Evolutionary conservation across 2,888 invertebrate species (phyloP), one percentile per base, ranked within the genome.

Genomic region (Eledone cirrhosa): DNA sequence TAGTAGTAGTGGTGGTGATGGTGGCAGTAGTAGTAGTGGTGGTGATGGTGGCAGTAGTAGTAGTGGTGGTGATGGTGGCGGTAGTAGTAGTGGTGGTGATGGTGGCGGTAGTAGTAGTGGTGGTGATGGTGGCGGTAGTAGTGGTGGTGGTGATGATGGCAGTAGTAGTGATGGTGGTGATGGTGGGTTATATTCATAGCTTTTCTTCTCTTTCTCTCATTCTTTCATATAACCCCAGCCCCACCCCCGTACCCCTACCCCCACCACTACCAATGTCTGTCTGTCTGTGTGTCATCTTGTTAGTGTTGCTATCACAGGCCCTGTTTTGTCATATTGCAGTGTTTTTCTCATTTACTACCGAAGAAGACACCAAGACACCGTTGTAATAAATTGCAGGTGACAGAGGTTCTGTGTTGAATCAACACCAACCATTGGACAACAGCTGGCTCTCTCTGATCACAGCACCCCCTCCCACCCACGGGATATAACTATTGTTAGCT

Each of bases 311-410:
- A 2, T 16, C 19, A 27, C 31, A 27, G 27, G 31, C 31, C 19
- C 1, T 19, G 31, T 19, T 13, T 67, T 29, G 67, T 67, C 67
- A 67, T 67, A 13, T 67, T 16, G 31, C 67, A 8, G 31, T 24
- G 27, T 27, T 41, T 29, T 41, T 29, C 67, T 67, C 67, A 67
- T 24, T 67, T 29, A 67, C 14, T n/a, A n/a, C n/a, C n/a, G n/a
- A n/a, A n/a, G n/a, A n/a, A n/a, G n/a, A n/a, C n/a, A n/a, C n/a
- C 4, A 24, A 65, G 27, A 67, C 31, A 19, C 29, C 22, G 13
- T 22, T 29, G 22, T 67, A 67, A 67, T 67, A 16, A 67, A 67
- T 67, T 67, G 29, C 67, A 67, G 67, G 67, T 67, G 67, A 29
- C 67, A 29, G 31, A 67, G 67, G 65, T 65, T n/a, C 29, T 65